Evolutionary conservation across 2,888 invertebrate species (phyloP), one percentile per base, ranked within the genome.

Genomic region (Cheilosia scutellata): DNA sequence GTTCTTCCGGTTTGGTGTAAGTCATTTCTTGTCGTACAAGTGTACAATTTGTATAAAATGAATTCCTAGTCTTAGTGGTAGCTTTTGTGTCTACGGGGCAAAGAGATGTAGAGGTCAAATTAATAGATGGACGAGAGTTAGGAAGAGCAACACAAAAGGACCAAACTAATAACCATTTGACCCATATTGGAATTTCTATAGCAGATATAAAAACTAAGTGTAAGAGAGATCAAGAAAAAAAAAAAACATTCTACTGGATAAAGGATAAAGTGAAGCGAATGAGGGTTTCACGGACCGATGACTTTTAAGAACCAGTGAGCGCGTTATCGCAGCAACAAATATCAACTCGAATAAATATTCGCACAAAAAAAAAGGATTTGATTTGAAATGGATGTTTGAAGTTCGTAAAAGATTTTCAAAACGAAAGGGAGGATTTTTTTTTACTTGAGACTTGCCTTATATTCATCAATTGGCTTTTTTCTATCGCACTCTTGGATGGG

Each of bases 141-240:
- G 13, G n/a, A 25, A 47, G 25, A 33, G n/a, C 25, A 51, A 51
- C 57, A 65, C 49, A 62, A 72, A 70, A 40, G 49, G 63, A 49
- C 47, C 29, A 29, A 65, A 65, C 47, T 63, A 71, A 71, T 72
- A 72, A 79, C 40, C 57, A 79, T 71, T 79, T 65, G 65, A 79
- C 71, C 78, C 51, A 71, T 42, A 58, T 72, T 79, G 78, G 49
- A 65, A 79, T 71, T 16, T 58, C 13, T 57, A 47, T 29, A 49
- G 13, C 20, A 51, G 29, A 44, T 31, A 31, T 11, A 37, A 37
- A 9, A 37, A 37, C 37, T 11, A 37, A 37, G 37, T 11, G 9
- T 37, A 60, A 13, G 16, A 62, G 27, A 13, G 20, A 31, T 9
- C 16, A 25, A 16, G 42, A 42, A 31, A 51, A 29, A 16, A 5